These are phyloP conservation scores for Zaprionus lachaisei DNA, from an alignment of 1,140 invertebrate genomes.

Conservation along the genomic window DNA sequence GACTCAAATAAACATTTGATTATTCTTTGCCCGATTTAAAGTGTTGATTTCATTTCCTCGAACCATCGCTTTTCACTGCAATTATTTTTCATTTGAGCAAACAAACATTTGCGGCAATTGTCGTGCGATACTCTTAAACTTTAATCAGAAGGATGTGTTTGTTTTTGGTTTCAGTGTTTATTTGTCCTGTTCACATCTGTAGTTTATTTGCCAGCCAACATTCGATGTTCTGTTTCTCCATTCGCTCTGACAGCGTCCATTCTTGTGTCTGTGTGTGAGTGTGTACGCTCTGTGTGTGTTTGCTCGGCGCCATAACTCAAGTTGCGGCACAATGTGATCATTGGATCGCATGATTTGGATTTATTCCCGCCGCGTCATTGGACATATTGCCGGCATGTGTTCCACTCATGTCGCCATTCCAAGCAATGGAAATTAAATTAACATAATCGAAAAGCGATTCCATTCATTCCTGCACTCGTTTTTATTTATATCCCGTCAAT, in stretches of 20 bases:
- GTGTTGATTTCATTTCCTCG: background rate
- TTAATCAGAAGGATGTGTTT: slow-evolving; percentile 29
- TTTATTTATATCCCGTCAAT: slow-evolving; percentile 62
- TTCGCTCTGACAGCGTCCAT: slow-evolving; percentile 28
- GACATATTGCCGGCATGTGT: slow-evolving; percentile 82
- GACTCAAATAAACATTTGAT: no score
- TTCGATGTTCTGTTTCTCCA: slow-evolving; percentile 60
- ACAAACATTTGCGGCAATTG: slow-evolving; percentile 5
- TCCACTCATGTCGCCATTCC: slow-evolving; percentile 59
- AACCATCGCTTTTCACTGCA: background rate
- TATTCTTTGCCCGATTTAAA: background rate
- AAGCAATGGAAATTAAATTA: slow-evolving; percentile 69
- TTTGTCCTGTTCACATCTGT: slow-evolving; percentile 67
- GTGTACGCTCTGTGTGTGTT: slow-evolving; percentile 18
- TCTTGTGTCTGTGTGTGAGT: slow-evolving; percentile 19
- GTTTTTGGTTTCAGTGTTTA: slow-evolving; percentile 30
- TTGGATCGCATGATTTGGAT: slow-evolving; percentile 83
- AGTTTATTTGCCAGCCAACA: slow-evolving; percentile 68
- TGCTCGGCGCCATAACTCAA: slow-evolving; percentile 72
- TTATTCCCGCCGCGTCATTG: slow-evolving; percentile 78
- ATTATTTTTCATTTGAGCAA: slow-evolving; percentile 3
- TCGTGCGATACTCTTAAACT: slow-evolving; percentile 9
- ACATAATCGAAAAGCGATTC: slow-evolving; percentile 80
- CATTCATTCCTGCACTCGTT: slow-evolving; percentile 39
- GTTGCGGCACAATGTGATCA: slow-evolving; percentile 79